Percentiles rank a stretch among this genome's conserved stretches.
phyloP scores from a whole-genome alignment of 92 coral and sea anemone species.

The Hydrozoanthus gracilis region DNA sequence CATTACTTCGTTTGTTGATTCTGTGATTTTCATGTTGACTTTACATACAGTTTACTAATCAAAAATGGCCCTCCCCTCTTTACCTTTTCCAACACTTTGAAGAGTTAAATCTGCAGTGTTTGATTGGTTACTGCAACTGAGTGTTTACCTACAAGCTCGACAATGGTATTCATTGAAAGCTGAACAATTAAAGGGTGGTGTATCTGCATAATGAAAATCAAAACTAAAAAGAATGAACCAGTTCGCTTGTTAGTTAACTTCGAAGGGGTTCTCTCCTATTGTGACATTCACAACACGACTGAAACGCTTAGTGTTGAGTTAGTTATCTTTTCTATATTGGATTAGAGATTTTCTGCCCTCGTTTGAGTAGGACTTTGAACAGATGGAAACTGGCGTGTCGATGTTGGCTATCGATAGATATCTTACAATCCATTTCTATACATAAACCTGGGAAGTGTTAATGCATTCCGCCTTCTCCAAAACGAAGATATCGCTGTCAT shows the following conservation, averaged over 20 bases:
- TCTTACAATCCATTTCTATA: neutral
- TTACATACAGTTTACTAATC: neutral
- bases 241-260: neutral
- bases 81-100: neutral
- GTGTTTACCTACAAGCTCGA: neutral
- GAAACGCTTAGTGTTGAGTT: neutral
- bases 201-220: neutral
- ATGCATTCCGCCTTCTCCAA: conserved; percentile 9
- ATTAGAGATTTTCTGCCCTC: neutral
- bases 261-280: neutral
- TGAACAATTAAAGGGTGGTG: neutral
- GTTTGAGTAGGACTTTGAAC: neutral
- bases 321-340: neutral
- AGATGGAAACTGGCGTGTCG: conserved; percentile 1
- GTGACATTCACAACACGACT: neutral
- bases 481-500: neutral
- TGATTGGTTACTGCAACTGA: neutral
- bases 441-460: neutral
- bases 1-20: neutral
- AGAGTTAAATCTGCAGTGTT: neutral
- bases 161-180: neutral
- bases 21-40: neutral
- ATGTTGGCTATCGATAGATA: conserved; percentile 16
- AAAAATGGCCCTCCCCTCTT: neutral
- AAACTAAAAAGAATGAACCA: neutral